Evolutionary conservation across 92 coral and sea anemone genomes (phyloP).

Genomic region (Parazoanthus atlanticus): DNA sequence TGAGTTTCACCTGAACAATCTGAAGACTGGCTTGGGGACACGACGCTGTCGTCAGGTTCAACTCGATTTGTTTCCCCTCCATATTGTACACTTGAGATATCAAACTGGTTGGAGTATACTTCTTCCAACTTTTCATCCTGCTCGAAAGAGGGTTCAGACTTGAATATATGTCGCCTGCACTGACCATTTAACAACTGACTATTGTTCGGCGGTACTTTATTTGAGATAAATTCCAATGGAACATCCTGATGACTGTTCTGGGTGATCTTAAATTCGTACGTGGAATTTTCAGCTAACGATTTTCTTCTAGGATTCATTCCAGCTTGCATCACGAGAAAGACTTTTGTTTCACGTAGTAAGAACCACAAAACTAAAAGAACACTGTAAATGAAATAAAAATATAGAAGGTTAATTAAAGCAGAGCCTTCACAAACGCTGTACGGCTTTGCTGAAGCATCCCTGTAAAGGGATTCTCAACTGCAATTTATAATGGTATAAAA

Average conservation of each 20-base stretch:
- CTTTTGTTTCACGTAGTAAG: not conserved
- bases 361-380: not conserved
- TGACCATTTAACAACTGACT: not conserved
- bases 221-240: not conserved
- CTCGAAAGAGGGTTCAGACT: not conserved
- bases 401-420: not conserved
- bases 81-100: constrained; percentile 5
- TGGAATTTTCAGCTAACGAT: not conserved
- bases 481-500: not conserved
- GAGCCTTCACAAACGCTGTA: not conserved
- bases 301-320: not conserved
- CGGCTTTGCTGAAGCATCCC: not conserved
- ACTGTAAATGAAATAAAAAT: not conserved
- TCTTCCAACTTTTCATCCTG: not conserved
- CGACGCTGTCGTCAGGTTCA: not conserved
- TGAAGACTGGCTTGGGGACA: not conserved
- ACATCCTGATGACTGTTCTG: not conserved
- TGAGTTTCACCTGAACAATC: not conserved
- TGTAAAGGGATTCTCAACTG: not conserved
- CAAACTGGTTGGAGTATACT: not conserved
- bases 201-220: not conserved
- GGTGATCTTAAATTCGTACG: not conserved
- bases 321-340: not conserved
- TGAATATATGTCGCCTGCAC: constrained; percentile 3
- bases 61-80: not conserved